These are phyloP conservation scores for Trachemys scripta DNA, from an alignment of 2,113 vertebrate species.

Conservation along the genomic window DNA sequence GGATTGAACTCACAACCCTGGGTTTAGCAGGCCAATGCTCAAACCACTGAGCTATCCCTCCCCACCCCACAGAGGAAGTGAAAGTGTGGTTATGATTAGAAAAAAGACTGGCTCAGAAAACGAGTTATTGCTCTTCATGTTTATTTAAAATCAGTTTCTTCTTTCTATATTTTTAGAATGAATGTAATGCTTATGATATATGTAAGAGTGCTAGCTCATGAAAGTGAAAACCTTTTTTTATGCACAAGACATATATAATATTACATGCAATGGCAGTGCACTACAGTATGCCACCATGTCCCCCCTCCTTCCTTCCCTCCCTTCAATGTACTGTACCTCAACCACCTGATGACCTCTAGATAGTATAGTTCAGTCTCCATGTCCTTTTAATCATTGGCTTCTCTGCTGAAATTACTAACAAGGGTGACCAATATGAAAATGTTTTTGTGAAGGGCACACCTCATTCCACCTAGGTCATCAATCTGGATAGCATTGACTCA, in stretches of 20 bases:
- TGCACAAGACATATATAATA: not conserved
- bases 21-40: too few species aligned
- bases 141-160: not conserved
- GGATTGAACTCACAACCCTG: too few species aligned
- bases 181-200: conserved; percentile 5
- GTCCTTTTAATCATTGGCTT: not conserved
- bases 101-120: not conserved
- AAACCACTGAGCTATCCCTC: too few species aligned
- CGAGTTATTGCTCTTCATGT: not conserved
- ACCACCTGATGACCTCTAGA: not conserved
- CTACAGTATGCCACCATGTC: not conserved
- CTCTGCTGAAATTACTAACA: not conserved
- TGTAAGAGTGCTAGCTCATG: not conserved
- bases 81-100: not conserved
- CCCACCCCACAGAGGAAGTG: not conserved
- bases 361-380: not conserved
- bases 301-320: not conserved
- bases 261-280: not conserved
- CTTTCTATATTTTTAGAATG: not conserved
- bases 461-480: not conserved
- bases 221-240: not conserved
- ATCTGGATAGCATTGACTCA: not conserved
- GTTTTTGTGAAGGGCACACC: not conserved
- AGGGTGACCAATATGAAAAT: not conserved
- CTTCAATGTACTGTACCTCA: not conserved